Evolutionary conservation across 2,113 vertebrate genomes (phyloP).

Genomic region (Smithornis capensis): DNA sequence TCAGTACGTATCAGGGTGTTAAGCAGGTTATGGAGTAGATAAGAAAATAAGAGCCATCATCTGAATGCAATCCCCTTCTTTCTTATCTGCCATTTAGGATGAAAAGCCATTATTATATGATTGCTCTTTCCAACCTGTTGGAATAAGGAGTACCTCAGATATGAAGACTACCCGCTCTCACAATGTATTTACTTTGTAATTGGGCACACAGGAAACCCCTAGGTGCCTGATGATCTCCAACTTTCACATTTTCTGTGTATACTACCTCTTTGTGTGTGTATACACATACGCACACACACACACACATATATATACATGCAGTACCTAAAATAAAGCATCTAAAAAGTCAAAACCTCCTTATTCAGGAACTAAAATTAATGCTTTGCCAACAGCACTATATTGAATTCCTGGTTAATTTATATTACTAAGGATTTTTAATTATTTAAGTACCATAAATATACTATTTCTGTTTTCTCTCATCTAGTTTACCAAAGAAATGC

Average conservation of each 20-base stretch:
- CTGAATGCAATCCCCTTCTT: neutral
- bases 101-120: neutral
- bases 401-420: neutral
- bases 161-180: neutral
- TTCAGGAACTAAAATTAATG: neutral
- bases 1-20: neutral
- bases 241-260: neutral
- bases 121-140: neutral
- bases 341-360: neutral
- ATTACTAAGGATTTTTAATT: neutral
- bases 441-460: too few relatives aligned
- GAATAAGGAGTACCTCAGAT: neutral
- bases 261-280: neutral
- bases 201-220: neutral
- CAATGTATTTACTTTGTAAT: neutral
- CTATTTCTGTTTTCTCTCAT: neutral
- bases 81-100: neutral
- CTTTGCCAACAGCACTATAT: neutral
- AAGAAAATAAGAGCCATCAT: neutral
- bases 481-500: neutral
- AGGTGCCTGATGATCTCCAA: neutral
- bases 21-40: neutral
- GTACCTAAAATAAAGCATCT: neutral
- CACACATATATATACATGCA: accelerated
- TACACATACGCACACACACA: neutral